Evolutionary conservation across 2,113 vertebrate genomes (phyloP).

Genomic region (Corythornis vintsioides): DNA sequence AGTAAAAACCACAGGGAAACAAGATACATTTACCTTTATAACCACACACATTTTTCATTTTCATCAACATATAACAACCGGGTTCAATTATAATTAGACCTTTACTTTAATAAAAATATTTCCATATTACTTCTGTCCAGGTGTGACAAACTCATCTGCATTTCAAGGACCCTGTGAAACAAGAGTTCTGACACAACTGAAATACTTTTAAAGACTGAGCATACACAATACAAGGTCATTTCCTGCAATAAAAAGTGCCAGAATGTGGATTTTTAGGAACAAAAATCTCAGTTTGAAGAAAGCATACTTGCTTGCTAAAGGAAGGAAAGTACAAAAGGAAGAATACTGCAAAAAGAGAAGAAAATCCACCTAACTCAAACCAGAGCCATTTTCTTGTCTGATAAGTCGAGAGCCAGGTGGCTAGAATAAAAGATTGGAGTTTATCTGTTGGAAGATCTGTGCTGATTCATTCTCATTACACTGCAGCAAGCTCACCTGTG

Average conservation of each 20-base stretch:
- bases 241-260: background rate
- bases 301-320: background rate
- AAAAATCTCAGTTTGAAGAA: background rate
- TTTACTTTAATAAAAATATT: background rate
- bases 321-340: conserved; percentile 37
- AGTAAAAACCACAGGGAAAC: conserved; percentile 41
- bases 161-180: background rate
- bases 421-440: conserved; percentile 76
- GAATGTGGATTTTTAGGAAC: background rate
- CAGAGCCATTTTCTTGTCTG: conserved; percentile 33
- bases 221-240: background rate
- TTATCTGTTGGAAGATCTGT: conserved; percentile 78
- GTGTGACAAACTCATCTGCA: background rate
- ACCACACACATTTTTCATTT: background rate
- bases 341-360: background rate
- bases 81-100: background rate
- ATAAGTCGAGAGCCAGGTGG: conserved; percentile 66
- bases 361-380: conserved; percentile 47
- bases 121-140: background rate
- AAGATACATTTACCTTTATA: conserved; percentile 9
- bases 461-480: conserved; percentile 78
- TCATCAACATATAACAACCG: background rate
- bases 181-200: background rate
- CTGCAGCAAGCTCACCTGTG: conserved; percentile 77
- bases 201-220: background rate